Evolutionary conservation across 2,797 vertebrate genomes (phyloP), one percentile per base, ranked within the genome.

Genomic region (Pantherophis vulpinus): DNA sequence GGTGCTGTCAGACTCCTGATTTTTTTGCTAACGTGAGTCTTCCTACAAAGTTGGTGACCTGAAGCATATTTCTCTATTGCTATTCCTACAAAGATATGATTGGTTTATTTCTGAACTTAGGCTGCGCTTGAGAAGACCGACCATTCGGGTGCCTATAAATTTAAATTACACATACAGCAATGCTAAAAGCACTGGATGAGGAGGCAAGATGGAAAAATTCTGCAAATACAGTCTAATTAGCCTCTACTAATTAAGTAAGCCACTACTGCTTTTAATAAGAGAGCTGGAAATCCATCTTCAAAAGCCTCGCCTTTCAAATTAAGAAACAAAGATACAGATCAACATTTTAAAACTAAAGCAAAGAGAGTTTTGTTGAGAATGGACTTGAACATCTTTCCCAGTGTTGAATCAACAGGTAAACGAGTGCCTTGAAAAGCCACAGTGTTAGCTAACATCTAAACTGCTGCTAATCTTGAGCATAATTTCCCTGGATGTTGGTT

Each of bases 141-240:
- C 95, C 95, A 96, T 92, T 95, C 96, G 94, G 95, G 93, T 94
- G 86, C 94, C 96, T 94, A 96, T 96, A 97, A 95, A 97, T 97
- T 95, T 79, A 0, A 94, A 1, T 95, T 95, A 96, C 96, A 96
- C 96, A 92, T 91, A 94, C 92, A 0, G 27, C 27, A 94, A 94
- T 94, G 95, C 93, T 93, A 95, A 93, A 93, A 74, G 94, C 94
- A 94, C 58, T 3, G 60, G 88, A 88, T 23, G 94, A 91, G 20
- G 20, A 59, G 58, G 58, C 20, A 79, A 93, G 96, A 95, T 94
- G 95, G 61, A 95, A 89, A 94, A 94, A 94, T 86, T 87, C 94
- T 94, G 61, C 91, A 97, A 97, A 97, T 94, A 96, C 96, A 95
- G 86, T 12, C 87, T 42, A 90, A 90, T 8, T 59, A 59, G 94